phyloP scores from a whole-genome alignment of 2,797 vertebrate genomes.

The Lutjanus argentimaculatus region DNA sequence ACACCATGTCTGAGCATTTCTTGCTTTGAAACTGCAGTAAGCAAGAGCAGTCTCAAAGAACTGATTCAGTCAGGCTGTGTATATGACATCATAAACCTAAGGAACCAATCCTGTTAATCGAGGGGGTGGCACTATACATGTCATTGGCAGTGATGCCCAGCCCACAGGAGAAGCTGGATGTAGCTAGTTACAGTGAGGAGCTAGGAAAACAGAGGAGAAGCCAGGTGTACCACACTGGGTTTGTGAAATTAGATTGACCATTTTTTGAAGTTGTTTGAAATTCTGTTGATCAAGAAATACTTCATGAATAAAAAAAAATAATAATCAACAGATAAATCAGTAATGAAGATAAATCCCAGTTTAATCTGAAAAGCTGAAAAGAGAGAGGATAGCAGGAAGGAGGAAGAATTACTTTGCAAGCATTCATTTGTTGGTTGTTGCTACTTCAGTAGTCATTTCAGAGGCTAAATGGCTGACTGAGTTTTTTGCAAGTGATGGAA shows the following conservation, averaged over 20 bases:
- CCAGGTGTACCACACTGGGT: too few relatives aligned
- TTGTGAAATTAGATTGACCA: background rate
- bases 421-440: constrained; percentile 29
- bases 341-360: background rate
- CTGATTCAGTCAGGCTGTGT: too few relatives aligned
- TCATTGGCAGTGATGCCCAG: too few relatives aligned
- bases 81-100: too few relatives aligned
- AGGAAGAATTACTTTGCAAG: constrained; percentile 10
- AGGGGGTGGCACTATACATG: too few relatives aligned
- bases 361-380: background rate
- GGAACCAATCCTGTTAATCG: too few relatives aligned
- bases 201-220: too few relatives aligned
- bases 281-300: background rate
- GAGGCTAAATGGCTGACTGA: constrained; percentile 42
- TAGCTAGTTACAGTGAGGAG: too few relatives aligned
- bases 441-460: constrained; percentile 34
- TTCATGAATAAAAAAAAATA: background rate
- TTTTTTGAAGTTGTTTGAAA: background rate
- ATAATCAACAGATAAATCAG: background rate
- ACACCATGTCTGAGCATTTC: too few relatives aligned
- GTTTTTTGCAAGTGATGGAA: constrained; percentile 30
- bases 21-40: too few relatives aligned
- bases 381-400: background rate
- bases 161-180: too few relatives aligned
- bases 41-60: too few relatives aligned